phyloP scores from a whole-genome alignment of 2,113 vertebrate genomes.

The Lichenostomus cassidix region DNA sequence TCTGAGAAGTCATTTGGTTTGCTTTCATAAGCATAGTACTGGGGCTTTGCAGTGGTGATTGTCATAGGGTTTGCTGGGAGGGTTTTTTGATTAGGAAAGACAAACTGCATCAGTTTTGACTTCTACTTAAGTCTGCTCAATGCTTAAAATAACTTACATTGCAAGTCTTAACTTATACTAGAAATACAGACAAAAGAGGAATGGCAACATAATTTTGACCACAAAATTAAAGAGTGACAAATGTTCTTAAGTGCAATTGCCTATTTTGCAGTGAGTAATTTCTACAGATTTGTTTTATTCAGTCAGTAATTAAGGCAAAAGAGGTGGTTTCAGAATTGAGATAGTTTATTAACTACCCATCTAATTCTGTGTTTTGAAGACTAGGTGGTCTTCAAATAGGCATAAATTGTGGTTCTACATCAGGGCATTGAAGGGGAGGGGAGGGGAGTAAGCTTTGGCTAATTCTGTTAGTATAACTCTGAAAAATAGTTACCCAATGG shows the following conservation, averaged over 20 bases:
- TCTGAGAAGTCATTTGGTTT: background rate
- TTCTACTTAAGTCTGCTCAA: background rate
- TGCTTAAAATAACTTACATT: background rate
- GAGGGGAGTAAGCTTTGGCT: background rate
- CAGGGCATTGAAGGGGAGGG: background rate
- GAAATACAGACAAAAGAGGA: background rate
- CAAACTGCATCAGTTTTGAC: background rate
- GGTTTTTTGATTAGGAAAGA: background rate
- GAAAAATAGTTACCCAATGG: background rate
- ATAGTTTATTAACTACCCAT: background rate
- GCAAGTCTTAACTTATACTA: background rate
- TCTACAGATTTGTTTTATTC: background rate
- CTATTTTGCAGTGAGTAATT: background rate
- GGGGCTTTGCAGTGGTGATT: background rate
- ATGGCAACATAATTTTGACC: background rate
- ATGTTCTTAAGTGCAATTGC: background rate
- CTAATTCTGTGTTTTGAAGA: background rate
- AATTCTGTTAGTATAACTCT: background rate
- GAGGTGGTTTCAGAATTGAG: background rate
- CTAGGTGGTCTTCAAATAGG: background rate
- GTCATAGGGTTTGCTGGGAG: background rate
- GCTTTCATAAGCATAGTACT: background rate
- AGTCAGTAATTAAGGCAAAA: background rate
- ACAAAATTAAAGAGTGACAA: background rate
- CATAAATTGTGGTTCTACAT: background rate